phyloP scores from a whole-genome alignment of 1,140 invertebrate species.

The Micrasema minimum region DNA sequence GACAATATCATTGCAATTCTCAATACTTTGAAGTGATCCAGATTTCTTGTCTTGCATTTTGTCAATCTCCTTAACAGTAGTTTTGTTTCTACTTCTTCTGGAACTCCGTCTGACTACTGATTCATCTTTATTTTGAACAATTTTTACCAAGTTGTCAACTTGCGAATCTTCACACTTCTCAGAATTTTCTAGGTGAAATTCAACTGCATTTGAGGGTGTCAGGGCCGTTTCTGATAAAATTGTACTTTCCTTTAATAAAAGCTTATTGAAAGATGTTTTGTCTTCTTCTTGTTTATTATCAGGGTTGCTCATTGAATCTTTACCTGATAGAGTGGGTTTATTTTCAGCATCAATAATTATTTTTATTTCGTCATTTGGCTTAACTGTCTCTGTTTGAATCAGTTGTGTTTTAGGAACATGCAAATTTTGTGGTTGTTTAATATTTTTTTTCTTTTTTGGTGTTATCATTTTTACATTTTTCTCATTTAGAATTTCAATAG shows the following conservation, averaged over 20 bases:
- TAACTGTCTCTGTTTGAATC: too few relatives aligned
- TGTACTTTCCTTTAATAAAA: slow-evolving; percentile 37
- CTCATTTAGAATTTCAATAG: slow-evolving; percentile 5
- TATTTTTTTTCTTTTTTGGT: slow-evolving; percentile 5
- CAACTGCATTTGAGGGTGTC: slow-evolving; percentile 39
- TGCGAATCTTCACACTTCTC: slow-evolving; percentile 7
- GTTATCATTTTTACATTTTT: slow-evolving; percentile 5
- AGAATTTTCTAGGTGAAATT: slow-evolving; percentile 23
- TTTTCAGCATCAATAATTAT: too few relatives aligned
- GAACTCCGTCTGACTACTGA: slow-evolving; percentile 33
- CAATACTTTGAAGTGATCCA: not conserved
- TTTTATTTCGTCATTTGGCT: too few relatives aligned
- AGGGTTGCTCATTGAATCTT: not conserved
- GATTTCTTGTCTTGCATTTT: slow-evolving; percentile 14
- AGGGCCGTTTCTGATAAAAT: slow-evolving; percentile 42
- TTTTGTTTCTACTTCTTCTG: slow-evolving; percentile 43
- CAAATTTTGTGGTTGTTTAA: not conserved
- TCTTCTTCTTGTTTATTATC: slow-evolving; percentile 7
- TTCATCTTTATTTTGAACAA: slow-evolving; percentile 32
- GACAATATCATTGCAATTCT: slow-evolving; percentile 42
- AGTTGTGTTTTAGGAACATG: too few relatives aligned
- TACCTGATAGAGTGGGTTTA: too few relatives aligned
- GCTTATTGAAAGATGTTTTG: slow-evolving; percentile 38
- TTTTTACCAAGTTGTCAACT: slow-evolving; percentile 11
- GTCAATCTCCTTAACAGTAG: slow-evolving; percentile 5